Evolutionary conservation across 2,888 invertebrate species (phyloP).

Genomic region (Choristoneura rosaceana): DNA sequence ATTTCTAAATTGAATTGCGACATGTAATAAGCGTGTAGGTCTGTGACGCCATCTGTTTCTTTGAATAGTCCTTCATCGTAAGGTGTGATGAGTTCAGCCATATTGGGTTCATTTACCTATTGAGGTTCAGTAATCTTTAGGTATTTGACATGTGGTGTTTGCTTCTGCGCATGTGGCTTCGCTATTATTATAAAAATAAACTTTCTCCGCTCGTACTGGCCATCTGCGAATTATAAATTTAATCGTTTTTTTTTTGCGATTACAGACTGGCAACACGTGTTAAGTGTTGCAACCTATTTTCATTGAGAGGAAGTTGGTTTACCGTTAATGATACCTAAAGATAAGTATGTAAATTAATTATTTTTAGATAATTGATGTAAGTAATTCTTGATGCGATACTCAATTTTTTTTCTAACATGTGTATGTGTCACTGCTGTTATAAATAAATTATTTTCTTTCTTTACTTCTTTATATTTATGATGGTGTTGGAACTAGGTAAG

Average conservation of each 20-base stretch:
- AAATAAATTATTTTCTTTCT: too few relatives aligned
- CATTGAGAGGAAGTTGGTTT: conserved; percentile 48
- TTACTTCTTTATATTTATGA: not conserved
- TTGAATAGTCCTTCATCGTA: conserved; percentile 73
- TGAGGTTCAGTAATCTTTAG: conserved; percentile 76
- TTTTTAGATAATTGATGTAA: conserved; percentile 21
- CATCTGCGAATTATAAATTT: conserved; percentile 83
- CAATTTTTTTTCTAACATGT: too few relatives aligned
- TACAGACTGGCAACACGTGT: conserved; percentile 71
- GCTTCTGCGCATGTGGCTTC: conserved; percentile 76
- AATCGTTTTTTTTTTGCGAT: conserved; percentile 71
- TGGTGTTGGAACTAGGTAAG: not conserved
- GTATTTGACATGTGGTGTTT: conserved; percentile 78
- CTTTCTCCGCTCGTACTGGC: conserved; percentile 81
- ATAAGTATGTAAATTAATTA: conserved; percentile 10
- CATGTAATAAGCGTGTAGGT: conserved; percentile 82
- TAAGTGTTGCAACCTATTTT: conserved; percentile 54
- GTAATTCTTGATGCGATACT: not conserved
- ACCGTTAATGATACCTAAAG: conserved; percentile 42
- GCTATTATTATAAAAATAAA: conserved; percentile 86
- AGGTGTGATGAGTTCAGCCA: conserved; percentile 77
- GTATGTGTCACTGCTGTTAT: too few relatives aligned
- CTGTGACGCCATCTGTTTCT: conserved; percentile 72
- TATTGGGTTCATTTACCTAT: conserved; percentile 53
- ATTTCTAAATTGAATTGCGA: conserved; percentile 81